Conservation (phyloP, 2,797 vertebrate genomes). For the Acropternis orthonyx region DNA sequence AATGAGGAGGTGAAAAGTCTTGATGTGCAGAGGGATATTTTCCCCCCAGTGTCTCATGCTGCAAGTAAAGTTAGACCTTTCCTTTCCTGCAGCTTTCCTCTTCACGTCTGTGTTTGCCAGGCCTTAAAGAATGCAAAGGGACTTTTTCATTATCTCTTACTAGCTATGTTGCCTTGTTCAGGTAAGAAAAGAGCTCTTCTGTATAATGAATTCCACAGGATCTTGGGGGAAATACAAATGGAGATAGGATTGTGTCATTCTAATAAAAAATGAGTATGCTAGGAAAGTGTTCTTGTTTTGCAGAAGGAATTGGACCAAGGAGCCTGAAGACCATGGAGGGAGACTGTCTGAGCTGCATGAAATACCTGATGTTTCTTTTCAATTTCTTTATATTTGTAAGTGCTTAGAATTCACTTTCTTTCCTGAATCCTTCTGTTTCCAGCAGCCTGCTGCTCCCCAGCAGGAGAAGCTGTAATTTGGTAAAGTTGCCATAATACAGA, state of each 20-base stretch:
- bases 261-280: neutral
- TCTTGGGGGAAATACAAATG: neutral
- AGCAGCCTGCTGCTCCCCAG: neutral
- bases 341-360: conserved; percentile 93
- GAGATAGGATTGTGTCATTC: neutral
- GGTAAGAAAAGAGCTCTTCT: neutral
- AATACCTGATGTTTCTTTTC: conserved; percentile 95
- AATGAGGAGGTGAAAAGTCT: neutral
- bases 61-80: neutral
- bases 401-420: conserved; percentile 43
- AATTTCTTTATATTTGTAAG: conserved; percentile 96
- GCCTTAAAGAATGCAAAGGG: neutral
- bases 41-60: neutral
- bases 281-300: conserved; percentile 50
- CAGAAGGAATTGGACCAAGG: conserved; percentile 53
- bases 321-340: conserved; percentile 86
- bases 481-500: neutral
- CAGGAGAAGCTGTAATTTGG: neutral
- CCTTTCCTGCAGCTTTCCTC: neutral
- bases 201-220: neutral
- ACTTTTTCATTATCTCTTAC: neutral
- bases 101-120: neutral
- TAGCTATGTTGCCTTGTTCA: neutral
- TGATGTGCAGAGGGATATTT: neutral
- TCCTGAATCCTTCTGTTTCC: neutral